Percentiles rank a stretch among this genome's conserved stretches.
Evolutionary conservation across 1,140 invertebrate genomes (phyloP).

Genomic region (Drosophila baimaii): DNA sequence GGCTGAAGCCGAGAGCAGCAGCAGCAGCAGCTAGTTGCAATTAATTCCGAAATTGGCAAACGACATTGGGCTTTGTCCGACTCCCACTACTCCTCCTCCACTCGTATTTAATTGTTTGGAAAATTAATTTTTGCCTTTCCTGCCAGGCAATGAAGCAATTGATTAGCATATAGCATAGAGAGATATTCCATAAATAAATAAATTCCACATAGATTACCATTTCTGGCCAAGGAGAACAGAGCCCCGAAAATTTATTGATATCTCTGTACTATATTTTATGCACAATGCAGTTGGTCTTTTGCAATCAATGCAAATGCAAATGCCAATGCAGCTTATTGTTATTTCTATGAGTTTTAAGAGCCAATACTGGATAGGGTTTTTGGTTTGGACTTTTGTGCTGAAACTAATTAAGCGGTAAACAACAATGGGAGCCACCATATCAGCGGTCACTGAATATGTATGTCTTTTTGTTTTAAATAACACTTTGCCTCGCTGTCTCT

Average conservation of each 20-base stretch:
- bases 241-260: constrained; percentile 2
- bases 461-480: constrained; percentile 33
- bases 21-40: constrained; percentile 44
- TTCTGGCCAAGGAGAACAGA: constrained; percentile 19
- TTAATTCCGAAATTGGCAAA: constrained; percentile 76
- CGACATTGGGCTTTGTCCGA: constrained; percentile 32
- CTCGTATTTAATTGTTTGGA: constrained; percentile 70
- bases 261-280: constrained; percentile 22
- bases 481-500: constrained; percentile 8
- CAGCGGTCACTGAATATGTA: constrained; percentile 33
- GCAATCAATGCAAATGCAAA: constrained; percentile 65
- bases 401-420: constrained; percentile 44
- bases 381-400: neutral
- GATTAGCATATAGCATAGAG: too few relatives aligned
- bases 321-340: constrained; percentile 3
- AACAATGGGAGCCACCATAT: constrained; percentile 42
- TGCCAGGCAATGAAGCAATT: constrained; percentile 16
- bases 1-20: neutral
- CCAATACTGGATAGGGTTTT: neutral
- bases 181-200: constrained; percentile 59
- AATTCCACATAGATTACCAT: constrained; percentile 35
- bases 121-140: constrained; percentile 61
- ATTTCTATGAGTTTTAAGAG: constrained; percentile 3
- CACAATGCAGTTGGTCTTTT: constrained; percentile 35
- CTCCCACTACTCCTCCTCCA: neutral